These are phyloP conservation scores for Heliangelus exortis DNA, from an alignment of 2,797 vertebrate species.

Conservation along the genomic window DNA sequence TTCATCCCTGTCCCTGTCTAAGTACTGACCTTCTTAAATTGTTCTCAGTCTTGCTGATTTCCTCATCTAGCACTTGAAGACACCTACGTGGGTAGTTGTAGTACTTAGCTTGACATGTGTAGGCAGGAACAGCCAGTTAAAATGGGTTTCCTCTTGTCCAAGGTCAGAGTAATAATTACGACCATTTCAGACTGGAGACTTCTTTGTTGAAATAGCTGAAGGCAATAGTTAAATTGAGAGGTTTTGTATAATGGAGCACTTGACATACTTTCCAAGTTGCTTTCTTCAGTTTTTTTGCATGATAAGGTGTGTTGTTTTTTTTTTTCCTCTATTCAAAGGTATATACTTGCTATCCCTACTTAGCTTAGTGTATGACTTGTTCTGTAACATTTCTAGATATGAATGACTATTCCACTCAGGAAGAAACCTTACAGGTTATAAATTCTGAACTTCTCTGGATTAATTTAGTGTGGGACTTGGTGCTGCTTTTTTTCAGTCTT, in stretches of 20 bases:
- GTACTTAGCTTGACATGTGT: background rate
- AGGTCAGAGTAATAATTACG: background rate
- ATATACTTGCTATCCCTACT: background rate
- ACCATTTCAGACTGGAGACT: background rate
- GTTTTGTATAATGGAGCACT: background rate
- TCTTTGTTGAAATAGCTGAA: background rate
- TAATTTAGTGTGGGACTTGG: background rate
- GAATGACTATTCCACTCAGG: background rate
- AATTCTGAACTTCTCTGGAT: background rate
- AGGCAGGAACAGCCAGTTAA: background rate
- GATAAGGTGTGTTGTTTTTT: fast-evolving
- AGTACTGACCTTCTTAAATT: background rate
- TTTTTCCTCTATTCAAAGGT: background rate
- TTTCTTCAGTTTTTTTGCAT: background rate
- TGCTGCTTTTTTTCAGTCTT: background rate
- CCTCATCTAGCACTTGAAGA: background rate
- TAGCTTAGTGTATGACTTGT: background rate
- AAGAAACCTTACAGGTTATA: background rate
- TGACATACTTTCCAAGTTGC: background rate
- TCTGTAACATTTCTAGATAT: background rate
- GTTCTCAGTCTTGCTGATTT: background rate
- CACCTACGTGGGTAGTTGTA: background rate
- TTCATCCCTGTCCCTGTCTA: background rate
- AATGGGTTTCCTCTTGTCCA: background rate
- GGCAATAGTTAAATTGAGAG: background rate